These are phyloP conservation scores for Potamilus streckersoni DNA, from an alignment of 1,140 invertebrate species.

Conservation along the genomic window DNA sequence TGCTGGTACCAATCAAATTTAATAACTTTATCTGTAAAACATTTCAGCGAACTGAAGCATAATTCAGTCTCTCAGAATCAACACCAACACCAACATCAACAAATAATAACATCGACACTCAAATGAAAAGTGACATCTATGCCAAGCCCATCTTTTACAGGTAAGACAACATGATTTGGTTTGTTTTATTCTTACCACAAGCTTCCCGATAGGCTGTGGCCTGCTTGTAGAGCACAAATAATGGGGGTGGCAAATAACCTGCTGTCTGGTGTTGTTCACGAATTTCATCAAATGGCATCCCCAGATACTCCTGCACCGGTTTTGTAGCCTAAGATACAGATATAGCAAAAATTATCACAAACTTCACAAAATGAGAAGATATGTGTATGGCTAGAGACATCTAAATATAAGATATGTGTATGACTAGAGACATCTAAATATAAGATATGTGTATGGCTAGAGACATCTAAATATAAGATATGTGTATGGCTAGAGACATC, in stretches of 20 bases:
- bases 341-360: conserved; percentile 11
- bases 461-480: not conserved
- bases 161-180: too few relatives aligned
- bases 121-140: too few relatives aligned
- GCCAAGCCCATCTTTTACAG: too few relatives aligned
- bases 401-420: not conserved
- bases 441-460: too few relatives aligned
- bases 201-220: conserved; percentile 85
- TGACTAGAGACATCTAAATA: too few relatives aligned
- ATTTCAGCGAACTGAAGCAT: too few relatives aligned
- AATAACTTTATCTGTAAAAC: too few relatives aligned
- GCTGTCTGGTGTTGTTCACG: conserved; percentile 81
- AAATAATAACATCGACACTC: too few relatives aligned
- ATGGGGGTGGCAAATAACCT: conserved; percentile 80
- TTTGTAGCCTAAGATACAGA: conserved; percentile 77
- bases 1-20: too few relatives aligned
- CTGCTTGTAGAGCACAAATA: conserved; percentile 92
- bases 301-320: conserved; percentile 89
- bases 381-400: conserved; percentile 11
- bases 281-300: conserved; percentile 82
- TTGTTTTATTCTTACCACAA: conserved; percentile 70
- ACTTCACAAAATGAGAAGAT: not conserved
- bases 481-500: too few relatives aligned
- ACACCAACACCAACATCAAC: too few relatives aligned
- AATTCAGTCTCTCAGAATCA: too few relatives aligned